Conservation (phyloP, 2,113 vertebrate genomes). For the Indri indri region DNA sequence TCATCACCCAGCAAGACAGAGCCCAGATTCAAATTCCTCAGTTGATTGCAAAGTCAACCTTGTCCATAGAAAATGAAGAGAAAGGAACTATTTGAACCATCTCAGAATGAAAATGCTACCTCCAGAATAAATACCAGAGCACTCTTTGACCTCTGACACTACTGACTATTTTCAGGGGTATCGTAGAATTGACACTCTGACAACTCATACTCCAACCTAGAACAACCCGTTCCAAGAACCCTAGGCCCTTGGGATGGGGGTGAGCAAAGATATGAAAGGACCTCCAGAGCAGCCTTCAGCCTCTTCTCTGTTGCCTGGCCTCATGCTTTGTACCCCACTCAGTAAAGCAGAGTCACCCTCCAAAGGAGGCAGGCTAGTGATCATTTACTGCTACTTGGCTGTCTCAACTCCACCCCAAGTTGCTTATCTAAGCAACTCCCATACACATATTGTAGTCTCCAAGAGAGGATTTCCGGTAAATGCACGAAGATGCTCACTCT, state of each 20-base stretch:
- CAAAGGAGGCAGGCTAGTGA: neutral
- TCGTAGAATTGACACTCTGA: neutral
- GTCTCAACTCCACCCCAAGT: neutral
- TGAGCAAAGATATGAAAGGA: neutral
- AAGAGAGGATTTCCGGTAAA: neutral
- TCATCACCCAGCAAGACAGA: neutral
- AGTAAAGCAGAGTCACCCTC: neutral
- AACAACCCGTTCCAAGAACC: neutral
- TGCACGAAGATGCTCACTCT: neutral
- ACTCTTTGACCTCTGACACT: neutral
- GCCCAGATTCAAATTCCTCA: neutral
- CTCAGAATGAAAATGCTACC: neutral
- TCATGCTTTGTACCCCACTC: neutral
- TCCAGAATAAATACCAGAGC: neutral
- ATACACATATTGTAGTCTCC: neutral
- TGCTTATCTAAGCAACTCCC: neutral
- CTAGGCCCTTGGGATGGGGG: neutral
- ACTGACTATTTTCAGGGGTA: neutral
- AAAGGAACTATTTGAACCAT: neutral
- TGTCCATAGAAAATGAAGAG: neutral
- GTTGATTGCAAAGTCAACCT: neutral
- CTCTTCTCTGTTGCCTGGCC: neutral
- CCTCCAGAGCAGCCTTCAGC: neutral
- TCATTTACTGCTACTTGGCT: neutral
- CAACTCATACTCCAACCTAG: neutral